Conservation (phyloP, 2,797 vertebrate species). For the Naso thynnoides region DNA sequence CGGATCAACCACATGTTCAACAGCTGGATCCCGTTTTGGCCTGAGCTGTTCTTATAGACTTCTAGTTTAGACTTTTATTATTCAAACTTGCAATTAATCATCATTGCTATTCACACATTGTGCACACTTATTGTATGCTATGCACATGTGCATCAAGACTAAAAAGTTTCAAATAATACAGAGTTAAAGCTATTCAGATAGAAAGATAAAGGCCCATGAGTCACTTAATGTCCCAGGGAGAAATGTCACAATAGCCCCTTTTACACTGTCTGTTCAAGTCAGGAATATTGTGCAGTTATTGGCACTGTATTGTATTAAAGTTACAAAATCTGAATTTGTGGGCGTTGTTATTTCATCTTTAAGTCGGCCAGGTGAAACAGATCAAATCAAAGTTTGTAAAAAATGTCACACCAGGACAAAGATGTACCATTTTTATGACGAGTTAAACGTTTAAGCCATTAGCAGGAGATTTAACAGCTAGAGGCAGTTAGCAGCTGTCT, state of each 20-base stretch:
- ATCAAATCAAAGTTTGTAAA: no score
- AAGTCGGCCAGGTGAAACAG: no score
- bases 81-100: slow-evolving; percentile 26
- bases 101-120: slow-evolving; percentile 8
- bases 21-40: slow-evolving; percentile 60
- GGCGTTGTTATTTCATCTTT: no score
- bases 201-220: neutral
- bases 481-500: no score
- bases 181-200: neutral
- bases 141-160: neutral
- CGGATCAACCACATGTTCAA: slow-evolving; percentile 64
- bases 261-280: no score
- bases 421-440: no score
- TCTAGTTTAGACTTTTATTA: slow-evolving; percentile 18
- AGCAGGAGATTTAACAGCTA: no score
- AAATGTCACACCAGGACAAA: no score
- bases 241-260: neutral
- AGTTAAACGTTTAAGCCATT: no score
- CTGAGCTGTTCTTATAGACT: slow-evolving; percentile 11
- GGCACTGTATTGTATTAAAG: no score
- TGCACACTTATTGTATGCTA: slow-evolving; percentile 3
- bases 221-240: neutral
- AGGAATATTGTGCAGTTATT: no score
- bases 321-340: no score
- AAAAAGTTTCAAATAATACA: neutral